Evolutionary conservation across 1,140 invertebrate species (phyloP), one percentile per base, ranked within the genome.

Genomic region (Drosophila subobscura): DNA sequence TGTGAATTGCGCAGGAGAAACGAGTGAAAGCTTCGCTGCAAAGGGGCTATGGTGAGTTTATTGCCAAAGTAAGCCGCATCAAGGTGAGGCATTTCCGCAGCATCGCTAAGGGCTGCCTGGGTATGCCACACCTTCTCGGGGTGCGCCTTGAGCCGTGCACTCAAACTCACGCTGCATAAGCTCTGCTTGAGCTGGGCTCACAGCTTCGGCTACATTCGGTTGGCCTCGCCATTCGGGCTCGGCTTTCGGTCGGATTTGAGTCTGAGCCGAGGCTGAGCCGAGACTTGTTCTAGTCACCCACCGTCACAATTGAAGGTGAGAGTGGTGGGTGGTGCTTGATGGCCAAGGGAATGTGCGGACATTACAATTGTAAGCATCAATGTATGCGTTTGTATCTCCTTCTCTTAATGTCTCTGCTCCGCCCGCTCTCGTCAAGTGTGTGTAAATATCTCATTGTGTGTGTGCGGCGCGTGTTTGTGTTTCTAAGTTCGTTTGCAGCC

Each of bases 381-480:
- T 70, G 58, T 64, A 56, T 73, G 70, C 40, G 58, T 61, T 65
- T 80, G 64, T 71, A 55, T 70, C 57, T 51, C 54, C 42, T 49
- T 51, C 53, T 57, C 10, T 41, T 4, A 37, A 14, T 61, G 8
- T 29, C 29, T 25, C 14, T 51, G n/a, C 33, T 4, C 27, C 20
- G 0, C 29, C 10, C 7, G 40, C 12, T 42, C 12, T 57, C 44
- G n/a, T 10, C 37, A 33, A 54, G 58, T 55, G 75, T 53, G 73
- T 73, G 41, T 61, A 47, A 68, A 68, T 55, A 40, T 49, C 58
- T 63, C 64, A 54, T 54, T 23, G 51, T 51, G 63, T 57, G 53
- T 58, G 52, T 64, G 63, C 53, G 71, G 77, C 81, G 77, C 81
- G 81, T 85, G 81, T 85, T 85, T 85, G 81, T 81, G 73, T 86